Conservation (phyloP, 2,888 invertebrate genomes). For the Lobophora halterata region DNA sequence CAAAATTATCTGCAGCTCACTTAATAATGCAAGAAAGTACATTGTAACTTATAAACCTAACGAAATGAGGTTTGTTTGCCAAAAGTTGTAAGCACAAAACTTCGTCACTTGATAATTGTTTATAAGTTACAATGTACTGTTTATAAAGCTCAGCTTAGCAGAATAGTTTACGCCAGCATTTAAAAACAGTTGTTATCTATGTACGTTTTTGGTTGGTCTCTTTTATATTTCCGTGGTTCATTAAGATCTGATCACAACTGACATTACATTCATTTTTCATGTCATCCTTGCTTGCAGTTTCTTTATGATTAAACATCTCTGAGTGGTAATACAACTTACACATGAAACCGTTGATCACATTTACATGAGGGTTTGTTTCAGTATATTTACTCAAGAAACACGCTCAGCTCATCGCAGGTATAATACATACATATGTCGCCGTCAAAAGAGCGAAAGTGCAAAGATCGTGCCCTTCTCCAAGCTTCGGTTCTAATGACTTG, state of each 20-base stretch:
- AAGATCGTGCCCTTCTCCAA: constrained; percentile 39
- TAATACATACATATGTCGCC: constrained; percentile 40
- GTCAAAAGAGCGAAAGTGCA: constrained; percentile 40
- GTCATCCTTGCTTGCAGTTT: too few relatives aligned
- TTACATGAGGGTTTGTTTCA: constrained; percentile 32
- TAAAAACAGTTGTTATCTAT: too few relatives aligned
- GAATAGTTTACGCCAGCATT: too few relatives aligned
- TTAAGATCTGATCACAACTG: too few relatives aligned
- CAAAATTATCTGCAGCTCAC: constrained; percentile 19
- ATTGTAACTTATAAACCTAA: constrained; percentile 19
- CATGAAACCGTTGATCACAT: constrained; percentile 8
- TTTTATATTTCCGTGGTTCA: too few relatives aligned
- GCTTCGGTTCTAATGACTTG: constrained; percentile 62
- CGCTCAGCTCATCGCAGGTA: constrained; percentile 35
- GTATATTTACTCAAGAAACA: too few relatives aligned
- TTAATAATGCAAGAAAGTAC: constrained; percentile 28
- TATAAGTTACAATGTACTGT: constrained; percentile 16
- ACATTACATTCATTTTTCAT: too few relatives aligned
- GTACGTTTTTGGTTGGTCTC: too few relatives aligned
- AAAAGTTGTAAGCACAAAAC: constrained; percentile 22
- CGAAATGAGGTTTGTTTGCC: constrained; percentile 26
- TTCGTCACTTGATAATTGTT: constrained; percentile 24
- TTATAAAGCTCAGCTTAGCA: constrained; percentile 13
- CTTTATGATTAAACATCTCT: too few relatives aligned
- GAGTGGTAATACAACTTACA: too few relatives aligned